These are phyloP conservation scores for Drosophila nigrodunni DNA, from an alignment of 1,140 invertebrate species.

Conservation along the genomic window DNA sequence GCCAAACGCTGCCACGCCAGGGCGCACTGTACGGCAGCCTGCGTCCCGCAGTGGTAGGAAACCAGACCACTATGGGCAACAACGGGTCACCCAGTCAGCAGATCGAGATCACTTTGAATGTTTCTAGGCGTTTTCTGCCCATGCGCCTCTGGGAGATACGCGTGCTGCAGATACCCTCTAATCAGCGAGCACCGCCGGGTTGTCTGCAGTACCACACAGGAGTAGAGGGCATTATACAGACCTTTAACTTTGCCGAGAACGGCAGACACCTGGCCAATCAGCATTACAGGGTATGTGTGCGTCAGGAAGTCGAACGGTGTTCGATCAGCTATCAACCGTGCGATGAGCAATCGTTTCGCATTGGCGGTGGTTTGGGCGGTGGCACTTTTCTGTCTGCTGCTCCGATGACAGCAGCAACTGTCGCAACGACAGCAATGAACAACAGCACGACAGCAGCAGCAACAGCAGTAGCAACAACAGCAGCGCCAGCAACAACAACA, in stretches of 20 bases:
- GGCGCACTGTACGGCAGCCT: slow-evolving; percentile 71
- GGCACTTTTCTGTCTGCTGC: neutral
- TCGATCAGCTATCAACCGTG: slow-evolving; percentile 91
- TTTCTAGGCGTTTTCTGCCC: slow-evolving; percentile 86
- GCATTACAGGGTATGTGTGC: slow-evolving; percentile 91
- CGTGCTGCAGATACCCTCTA: slow-evolving; percentile 90
- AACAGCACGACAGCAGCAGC: neutral
- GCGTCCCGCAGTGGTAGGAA: slow-evolving; percentile 46
- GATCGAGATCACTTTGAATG: slow-evolving; percentile 71
- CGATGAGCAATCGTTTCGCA: slow-evolving; percentile 90
- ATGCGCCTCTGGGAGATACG: slow-evolving; percentile 91
- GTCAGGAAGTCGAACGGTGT: slow-evolving; percentile 89
- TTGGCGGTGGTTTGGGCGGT: slow-evolving; percentile 85
- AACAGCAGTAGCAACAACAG: neutral
- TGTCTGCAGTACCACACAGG: slow-evolving; percentile 90
- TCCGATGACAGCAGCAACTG: neutral
- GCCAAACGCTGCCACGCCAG: slow-evolving; percentile 60
- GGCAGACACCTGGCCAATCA: slow-evolving; percentile 91
- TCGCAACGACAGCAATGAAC: neutral
- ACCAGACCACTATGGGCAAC: slow-evolving; percentile 10
- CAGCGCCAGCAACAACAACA: neutral
- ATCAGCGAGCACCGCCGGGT: slow-evolving; percentile 89
- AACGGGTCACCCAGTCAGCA: slow-evolving; percentile 42
- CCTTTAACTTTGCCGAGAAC: slow-evolving; percentile 92
- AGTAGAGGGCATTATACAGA: slow-evolving; percentile 86